Evolutionary conservation across 2,797 vertebrate species (phyloP).

Genomic region (Cryptoblepharus egeriae): DNA sequence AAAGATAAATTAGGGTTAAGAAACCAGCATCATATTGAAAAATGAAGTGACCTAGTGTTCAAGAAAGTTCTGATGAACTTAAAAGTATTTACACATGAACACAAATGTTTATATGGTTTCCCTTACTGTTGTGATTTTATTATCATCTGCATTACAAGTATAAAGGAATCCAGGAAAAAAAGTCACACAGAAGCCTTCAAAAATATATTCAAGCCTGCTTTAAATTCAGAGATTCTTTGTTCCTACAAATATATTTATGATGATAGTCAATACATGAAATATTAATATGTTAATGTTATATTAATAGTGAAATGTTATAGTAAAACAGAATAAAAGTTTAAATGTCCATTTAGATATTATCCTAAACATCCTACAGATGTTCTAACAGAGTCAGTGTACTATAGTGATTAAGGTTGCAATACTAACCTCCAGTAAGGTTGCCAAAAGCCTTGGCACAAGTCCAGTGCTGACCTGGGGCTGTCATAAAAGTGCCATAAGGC

Average conservation of each 20-base stretch:
- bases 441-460: too few species aligned
- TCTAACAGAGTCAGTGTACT: too few species aligned
- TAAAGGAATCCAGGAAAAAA: not conserved
- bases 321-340: not conserved
- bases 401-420: too few species aligned
- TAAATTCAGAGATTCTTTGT: not conserved
- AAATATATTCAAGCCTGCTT: not conserved
- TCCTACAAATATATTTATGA: not conserved
- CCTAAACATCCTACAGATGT: too few species aligned
- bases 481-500: too few species aligned
- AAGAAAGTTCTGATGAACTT: not conserved
- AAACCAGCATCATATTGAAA: not conserved
- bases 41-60: not conserved
- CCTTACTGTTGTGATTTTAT: not conserved
- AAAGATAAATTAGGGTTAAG: not conserved
- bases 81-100: not conserved
- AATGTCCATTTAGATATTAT: not conserved
- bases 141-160: not conserved
- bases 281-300: too few species aligned
- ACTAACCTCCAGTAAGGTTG: too few species aligned
- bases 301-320: too few species aligned
- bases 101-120: too few species aligned
- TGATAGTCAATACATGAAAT: too few species aligned
- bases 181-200: not conserved
- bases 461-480: too few species aligned